Conservation (phyloP, 2,888 invertebrate species). For the Germaria angustata region DNA sequence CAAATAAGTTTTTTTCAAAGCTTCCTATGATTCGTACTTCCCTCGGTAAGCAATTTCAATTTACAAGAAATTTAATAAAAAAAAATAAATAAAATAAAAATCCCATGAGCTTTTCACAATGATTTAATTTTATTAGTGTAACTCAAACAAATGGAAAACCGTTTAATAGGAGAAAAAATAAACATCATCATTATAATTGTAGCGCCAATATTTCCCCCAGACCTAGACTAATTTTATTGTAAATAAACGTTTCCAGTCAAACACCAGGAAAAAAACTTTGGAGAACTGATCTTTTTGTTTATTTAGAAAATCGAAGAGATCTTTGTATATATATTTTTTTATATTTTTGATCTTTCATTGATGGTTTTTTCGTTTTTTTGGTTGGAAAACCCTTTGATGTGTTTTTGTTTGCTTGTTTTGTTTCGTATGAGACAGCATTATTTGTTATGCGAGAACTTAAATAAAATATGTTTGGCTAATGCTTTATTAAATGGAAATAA, state of each 20-base stretch:
- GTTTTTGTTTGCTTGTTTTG: not conserved
- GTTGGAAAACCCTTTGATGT: conserved; percentile 54
- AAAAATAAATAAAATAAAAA: no score
- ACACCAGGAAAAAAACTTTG: not conserved
- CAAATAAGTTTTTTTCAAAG: not conserved
- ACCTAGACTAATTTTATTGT: conserved; percentile 45
- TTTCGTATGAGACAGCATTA: not conserved
- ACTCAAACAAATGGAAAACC: conserved; percentile 33
- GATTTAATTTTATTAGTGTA: conserved; percentile 22
- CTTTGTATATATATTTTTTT: not conserved
- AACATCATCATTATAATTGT: conserved; percentile 38
- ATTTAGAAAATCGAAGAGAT: conserved; percentile 5
- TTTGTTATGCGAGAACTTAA: conserved; percentile 16
- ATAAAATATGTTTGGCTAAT: conserved; percentile 27
- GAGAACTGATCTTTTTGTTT: not conserved
- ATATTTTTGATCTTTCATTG: conserved; percentile 40
- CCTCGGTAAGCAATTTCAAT: not conserved
- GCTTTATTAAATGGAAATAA: conserved; percentile 49
- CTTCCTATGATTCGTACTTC: not conserved
- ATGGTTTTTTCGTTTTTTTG: conserved; percentile 22
- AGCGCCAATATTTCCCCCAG: conserved; percentile 53
- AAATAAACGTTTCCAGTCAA: not conserved
- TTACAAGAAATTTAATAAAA: not conserved
- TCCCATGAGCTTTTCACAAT: no score
- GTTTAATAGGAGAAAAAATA: conserved; percentile 37